Evolutionary conservation across 2,797 vertebrate genomes (phyloP).

Genomic region (Zalophus californianus): DNA sequence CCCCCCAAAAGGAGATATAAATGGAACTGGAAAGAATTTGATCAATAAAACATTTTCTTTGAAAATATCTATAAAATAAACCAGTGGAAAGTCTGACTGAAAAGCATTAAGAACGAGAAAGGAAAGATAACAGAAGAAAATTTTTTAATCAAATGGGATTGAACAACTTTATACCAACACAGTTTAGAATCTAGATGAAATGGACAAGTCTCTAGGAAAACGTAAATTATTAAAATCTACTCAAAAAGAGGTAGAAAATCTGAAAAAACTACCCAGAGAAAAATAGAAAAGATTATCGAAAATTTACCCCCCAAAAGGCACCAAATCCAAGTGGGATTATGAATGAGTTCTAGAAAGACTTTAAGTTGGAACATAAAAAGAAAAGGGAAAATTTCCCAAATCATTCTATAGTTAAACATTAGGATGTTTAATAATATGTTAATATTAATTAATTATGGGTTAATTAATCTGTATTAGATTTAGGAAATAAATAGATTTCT

Average conservation of each 20-base stretch:
- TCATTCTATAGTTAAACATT: neutral
- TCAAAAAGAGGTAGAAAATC: neutral
- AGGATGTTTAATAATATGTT: slow-evolving; percentile 1
- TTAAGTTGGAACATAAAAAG: neutral
- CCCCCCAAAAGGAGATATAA: neutral
- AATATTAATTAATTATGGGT: neutral
- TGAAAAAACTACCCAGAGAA: neutral
- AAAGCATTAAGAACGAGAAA: slow-evolving; percentile 41
- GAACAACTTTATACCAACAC: neutral
- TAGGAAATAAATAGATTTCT: slow-evolving; percentile 8
- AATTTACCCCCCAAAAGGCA: neutral
- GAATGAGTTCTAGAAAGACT: neutral
- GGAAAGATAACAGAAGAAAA: neutral
- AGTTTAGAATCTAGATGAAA: slow-evolving; percentile 1
- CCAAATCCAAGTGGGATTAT: neutral
- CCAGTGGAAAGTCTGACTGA: neutral
- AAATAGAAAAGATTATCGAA: neutral
- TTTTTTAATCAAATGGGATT: neutral
- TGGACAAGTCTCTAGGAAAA: neutral
- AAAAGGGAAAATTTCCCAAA: neutral
- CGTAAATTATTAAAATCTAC: slow-evolving; percentile 1
- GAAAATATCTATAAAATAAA: neutral
- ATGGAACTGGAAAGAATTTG: slow-evolving; percentile 2
- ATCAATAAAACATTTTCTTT: neutral
- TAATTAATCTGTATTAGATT: neutral